phyloP scores from a whole-genome alignment of 2,888 invertebrate genomes.

The Phaedon cochleariae region DNA sequence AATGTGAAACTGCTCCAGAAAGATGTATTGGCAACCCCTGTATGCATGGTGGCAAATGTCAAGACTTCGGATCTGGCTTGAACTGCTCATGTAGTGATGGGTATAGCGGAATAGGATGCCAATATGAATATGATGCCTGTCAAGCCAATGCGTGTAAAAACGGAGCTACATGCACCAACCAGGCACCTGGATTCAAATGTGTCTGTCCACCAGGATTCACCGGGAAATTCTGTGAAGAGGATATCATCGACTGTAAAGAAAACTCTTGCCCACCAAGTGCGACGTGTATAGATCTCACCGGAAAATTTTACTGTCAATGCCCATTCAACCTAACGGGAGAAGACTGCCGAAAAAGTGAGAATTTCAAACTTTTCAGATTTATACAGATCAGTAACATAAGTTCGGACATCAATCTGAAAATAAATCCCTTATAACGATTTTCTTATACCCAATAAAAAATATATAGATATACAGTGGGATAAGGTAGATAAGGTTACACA shows the following conservation, averaged over 20 bases:
- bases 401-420: too few relatives aligned
- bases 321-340: conserved; percentile 97
- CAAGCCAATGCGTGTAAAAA: conserved; percentile 90
- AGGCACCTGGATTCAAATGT: conserved; percentile 86
- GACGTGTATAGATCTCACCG: conserved; percentile 89
- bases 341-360: conserved; percentile 92
- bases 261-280: conserved; percentile 95
- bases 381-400: too few relatives aligned
- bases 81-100: conserved; percentile 92
- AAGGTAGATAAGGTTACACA: too few relatives aligned
- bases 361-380: too few relatives aligned
- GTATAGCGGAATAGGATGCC: conserved; percentile 79
- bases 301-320: conserved; percentile 94
- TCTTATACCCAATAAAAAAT: too few relatives aligned
- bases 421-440: too few relatives aligned
- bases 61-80: conserved; percentile 93
- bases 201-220: conserved; percentile 82
- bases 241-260: conserved; percentile 90
- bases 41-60: conserved; percentile 95
- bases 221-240: conserved; percentile 86
- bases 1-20: conserved; percentile 96
- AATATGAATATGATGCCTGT: conserved; percentile 93
- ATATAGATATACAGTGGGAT: too few relatives aligned
- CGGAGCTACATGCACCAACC: conserved; percentile 90
- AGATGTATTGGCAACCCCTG: conserved; percentile 93